phyloP scores from a whole-genome alignment of 2,113 vertebrate genomes.

The Podiceps cristatus region DNA sequence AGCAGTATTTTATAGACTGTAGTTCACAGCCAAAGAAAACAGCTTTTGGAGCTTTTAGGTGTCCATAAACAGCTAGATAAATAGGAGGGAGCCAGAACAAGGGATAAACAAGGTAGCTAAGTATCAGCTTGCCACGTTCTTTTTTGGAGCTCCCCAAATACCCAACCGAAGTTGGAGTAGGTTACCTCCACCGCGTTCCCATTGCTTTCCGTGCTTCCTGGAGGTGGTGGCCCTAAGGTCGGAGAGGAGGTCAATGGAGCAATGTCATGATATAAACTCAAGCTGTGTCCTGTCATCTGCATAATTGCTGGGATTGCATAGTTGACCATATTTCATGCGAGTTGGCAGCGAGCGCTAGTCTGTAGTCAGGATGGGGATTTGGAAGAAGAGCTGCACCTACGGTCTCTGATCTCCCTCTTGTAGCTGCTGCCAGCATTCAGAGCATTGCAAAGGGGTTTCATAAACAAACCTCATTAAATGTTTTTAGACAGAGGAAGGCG shows the following conservation, averaged over 20 bases:
- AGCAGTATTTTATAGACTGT: slow-evolving; percentile 71
- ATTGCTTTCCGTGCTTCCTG: background rate
- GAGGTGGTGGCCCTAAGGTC: background rate
- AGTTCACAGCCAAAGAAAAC: slow-evolving; percentile 81
- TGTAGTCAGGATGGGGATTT: slow-evolving; percentile 14
- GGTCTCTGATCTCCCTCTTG: slow-evolving; percentile 47
- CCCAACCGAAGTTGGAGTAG: background rate
- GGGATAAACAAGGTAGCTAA: slow-evolving; percentile 70
- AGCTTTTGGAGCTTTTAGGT: slow-evolving; percentile 77
- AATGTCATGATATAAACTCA: slow-evolving; percentile 2
- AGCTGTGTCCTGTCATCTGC: slow-evolving; percentile 17
- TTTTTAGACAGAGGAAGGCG: slow-evolving; percentile 66
- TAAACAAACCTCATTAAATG: slow-evolving; percentile 72
- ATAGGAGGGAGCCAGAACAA: slow-evolving; percentile 64
- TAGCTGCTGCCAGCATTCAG: slow-evolving; percentile 66
- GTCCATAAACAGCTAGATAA: slow-evolving; percentile 79
- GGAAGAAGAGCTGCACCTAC: slow-evolving; percentile 47
- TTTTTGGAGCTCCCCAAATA: slow-evolving; percentile 1
- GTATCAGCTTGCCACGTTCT: slow-evolving; percentile 53
- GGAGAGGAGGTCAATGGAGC: background rate
- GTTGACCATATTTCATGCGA: slow-evolving; percentile 19
- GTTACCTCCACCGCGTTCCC: background rate
- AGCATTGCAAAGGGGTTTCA: slow-evolving; percentile 65
- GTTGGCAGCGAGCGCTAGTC: background rate
- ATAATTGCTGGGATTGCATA: background rate